Base-by-base conservation (phyloP, 2,888 invertebrate species). In the Napeogenes inachia region DNA sequence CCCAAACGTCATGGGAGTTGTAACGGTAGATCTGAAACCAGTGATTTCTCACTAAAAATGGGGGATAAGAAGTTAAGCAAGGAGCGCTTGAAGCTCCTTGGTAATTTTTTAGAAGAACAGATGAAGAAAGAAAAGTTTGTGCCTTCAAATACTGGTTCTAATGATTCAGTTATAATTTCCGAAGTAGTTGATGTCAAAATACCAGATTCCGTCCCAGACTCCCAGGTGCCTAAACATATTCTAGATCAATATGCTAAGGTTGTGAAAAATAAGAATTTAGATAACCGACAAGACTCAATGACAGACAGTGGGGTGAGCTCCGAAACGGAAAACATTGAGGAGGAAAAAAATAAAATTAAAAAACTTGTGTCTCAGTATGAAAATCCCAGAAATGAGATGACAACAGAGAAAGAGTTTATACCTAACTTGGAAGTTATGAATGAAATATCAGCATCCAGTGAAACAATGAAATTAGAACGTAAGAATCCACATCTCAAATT, bases 301-400 rank as follows among this genome's bases (percentile, higher is more conserved):
- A 90, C 91, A 0, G 91, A 91, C 33, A 91, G 91, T 33, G 91
- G 91, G 42, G 90, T 91, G 0, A 89, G 91, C 68, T 91, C 91
- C 0, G 91, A 91, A 69, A 91, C 90, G 0, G 91, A 91, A 62
- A 89, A 89, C 59, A 68, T 85, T 0, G 89, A 91, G 0, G 91
- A 91, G 6, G 89, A 88, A 6, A 87, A 83, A 65, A 71, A 79
- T 42, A 74, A 79, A 32, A 78, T 85, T 0, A 85, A 85, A 68
- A 79, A 78, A 64, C 71, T 81, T 0, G 77, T 76, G 21, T 75
- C 74, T 6, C 80, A 81, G 38, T 79, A 81, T 63, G 82, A 84
- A 64, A 77, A 78, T 57, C 66, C 72, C 56, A 66, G 71, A 8
- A 76, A 76, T n/a, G 71, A 71, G 45, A 45, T 65, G 10, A 33